A percentile compares a stretch with the other conserved stretches of the same genome.
phyloP scores from a whole-genome alignment of 1,140 invertebrate species.

The Bradynema listronoti region DNA sequence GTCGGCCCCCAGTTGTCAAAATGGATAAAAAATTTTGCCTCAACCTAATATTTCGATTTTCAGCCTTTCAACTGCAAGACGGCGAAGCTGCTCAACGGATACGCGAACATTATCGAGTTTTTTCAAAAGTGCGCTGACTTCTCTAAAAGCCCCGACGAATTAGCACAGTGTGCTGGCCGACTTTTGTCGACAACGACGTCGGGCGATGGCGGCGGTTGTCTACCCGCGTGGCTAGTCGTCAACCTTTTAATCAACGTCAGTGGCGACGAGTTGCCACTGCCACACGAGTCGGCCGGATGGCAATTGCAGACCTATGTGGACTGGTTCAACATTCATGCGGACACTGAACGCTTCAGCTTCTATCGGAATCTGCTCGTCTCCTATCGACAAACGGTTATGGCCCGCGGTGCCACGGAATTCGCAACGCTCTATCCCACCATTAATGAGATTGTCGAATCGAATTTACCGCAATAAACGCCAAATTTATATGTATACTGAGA shows the following conservation, averaged over 20 bases:
- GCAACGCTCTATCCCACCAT: constrained; percentile 39
- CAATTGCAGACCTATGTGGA: constrained; percentile 42
- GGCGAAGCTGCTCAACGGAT: constrained; percentile 34
- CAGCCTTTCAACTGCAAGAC: constrained; percentile 42
- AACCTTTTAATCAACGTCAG: constrained; percentile 41
- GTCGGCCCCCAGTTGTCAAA: too few relatives aligned
- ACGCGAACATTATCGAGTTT: constrained; percentile 15
- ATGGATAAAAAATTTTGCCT: too few relatives aligned
- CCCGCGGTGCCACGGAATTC: constrained; percentile 36
- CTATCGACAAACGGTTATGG: constrained; percentile 47
- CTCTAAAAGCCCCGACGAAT: too few relatives aligned
- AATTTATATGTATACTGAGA: too few relatives aligned
- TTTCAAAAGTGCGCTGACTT: too few relatives aligned
- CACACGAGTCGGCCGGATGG: constrained; percentile 51
- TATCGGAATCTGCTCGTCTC: constrained; percentile 39
- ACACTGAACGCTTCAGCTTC: constrained; percentile 43
- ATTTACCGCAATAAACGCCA: too few relatives aligned
- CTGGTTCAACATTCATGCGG: constrained; percentile 45
- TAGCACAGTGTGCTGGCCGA: not conserved
- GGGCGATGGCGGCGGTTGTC: constrained; percentile 1
- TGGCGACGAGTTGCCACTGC: constrained; percentile 31
- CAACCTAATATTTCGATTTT: too few relatives aligned
- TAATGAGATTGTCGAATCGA: constrained; percentile 31
- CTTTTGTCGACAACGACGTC: not conserved
- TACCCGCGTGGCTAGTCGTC: constrained; percentile 31